Base-by-base conservation (phyloP, 2,797 vertebrate species). In the Hirundo rustica region DNA sequence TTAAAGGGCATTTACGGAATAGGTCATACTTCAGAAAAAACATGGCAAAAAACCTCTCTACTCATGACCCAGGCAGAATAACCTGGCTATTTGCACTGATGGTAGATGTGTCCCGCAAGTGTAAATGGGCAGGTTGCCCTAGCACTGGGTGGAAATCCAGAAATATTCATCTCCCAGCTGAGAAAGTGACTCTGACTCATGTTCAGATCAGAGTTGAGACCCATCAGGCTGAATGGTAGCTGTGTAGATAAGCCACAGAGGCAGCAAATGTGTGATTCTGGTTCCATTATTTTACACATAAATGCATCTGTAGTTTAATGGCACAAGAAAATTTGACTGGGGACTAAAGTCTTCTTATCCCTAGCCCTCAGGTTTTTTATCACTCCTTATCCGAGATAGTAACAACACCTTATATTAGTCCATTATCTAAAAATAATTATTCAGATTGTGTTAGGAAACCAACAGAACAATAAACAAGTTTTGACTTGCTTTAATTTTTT, bases 391-490 rank as follows among this genome's bases (percentile, higher is more conserved):
- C 15, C 20, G 65, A 34, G 16, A 62, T 14, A 85, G 57, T 62
- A 84, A 65, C 42, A 95, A 73, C 48, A 42, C 22, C 76, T 19
- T 80, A 16, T 92, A 85, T 80, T 88, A 88, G 61, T 81, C 42
- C 71, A 50, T 93, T 66, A 38, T n/a, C 47, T 71, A 82, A 91
- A 95, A 95, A 73, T 57, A 85, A 58, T 58, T 74, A 50, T 30
- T 77, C 17, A 47, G 62, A 77, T 54, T 11, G 22, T 92, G 44
- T 82, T 87, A 92, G 27, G 77, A 92, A 85, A 76, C 30, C 17
- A 50, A 64, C 12, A 80, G 61, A 87, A 65, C 81, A 89, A 83
- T 67, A 97, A 95, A 78, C 57, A 53, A 68, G 44, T 86, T 96
- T 77, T 27, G 30, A 68, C 34, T 88, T 67, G 40, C 48, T 85